Evolutionary conservation across 2,888 invertebrate species (phyloP).

Genomic region (Nipponacmea schrenckii): DNA sequence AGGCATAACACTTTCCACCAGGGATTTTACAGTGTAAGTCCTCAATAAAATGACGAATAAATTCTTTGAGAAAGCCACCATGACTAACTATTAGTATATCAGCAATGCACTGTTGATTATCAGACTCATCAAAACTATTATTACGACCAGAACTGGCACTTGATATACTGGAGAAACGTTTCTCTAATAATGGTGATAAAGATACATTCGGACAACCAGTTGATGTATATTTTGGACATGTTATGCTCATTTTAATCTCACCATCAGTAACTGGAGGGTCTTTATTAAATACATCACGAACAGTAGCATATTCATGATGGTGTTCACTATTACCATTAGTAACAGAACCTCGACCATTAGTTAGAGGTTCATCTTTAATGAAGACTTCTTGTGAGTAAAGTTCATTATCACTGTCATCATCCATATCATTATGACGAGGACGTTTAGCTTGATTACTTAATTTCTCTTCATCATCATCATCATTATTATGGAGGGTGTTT

Average conservation of each 20-base stretch:
- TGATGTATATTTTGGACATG: constrained; percentile 16
- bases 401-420: no score
- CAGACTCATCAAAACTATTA: constrained; percentile 58
- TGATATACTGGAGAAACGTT: constrained; percentile 56
- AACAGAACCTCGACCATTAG: no score
- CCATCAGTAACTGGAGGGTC: constrained; percentile 15
- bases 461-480: no score
- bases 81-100: constrained; percentile 66
- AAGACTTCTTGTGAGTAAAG: no score
- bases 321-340: no score
- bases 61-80: constrained; percentile 65
- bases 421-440: no score
- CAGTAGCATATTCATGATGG: no score
- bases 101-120: constrained; percentile 46
- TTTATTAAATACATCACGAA: no score
- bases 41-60: constrained; percentile 62
- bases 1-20: constrained; percentile 55
- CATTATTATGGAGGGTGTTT: not conserved
- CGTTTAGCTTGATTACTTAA: no score
- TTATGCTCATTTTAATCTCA: constrained; percentile 21
- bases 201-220: constrained; percentile 63
- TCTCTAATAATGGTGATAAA: constrained; percentile 56
- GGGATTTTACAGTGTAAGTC: constrained; percentile 55
- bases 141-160: constrained; percentile 62
- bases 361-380: no score